A percentile compares a stretch with the other conserved stretches of the same genome.
These are phyloP conservation scores for Eutolmus rufibarbis DNA, from an alignment of 2,888 invertebrate species.

Conservation along the genomic window DNA sequence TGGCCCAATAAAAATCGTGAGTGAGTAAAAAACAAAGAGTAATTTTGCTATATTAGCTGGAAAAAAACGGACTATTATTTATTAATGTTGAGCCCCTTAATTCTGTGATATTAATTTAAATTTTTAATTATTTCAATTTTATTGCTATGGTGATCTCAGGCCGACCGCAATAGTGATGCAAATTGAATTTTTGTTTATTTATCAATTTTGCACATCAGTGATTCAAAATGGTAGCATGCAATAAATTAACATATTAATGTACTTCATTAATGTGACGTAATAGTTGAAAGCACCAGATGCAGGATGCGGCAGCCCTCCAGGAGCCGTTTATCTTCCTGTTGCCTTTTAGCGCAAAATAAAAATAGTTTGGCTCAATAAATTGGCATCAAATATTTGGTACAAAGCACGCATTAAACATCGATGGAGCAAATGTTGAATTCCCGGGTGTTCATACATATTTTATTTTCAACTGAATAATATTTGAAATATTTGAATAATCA, in stretches of 20 bases:
- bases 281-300: not conserved
- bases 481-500: not conserved
- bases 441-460: not conserved
- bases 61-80: not conserved
- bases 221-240: not conserved
- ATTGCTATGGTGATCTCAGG: not conserved
- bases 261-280: not conserved
- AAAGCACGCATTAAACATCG: not conserved
- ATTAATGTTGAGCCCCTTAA: not conserved
- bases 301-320: not conserved
- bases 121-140: constrained; percentile 24
- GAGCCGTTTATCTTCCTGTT: not conserved
- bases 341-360: not conserved
- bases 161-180: not conserved
- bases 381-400: not conserved
- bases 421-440: not conserved
- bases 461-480: too few species aligned
- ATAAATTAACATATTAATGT: not conserved
- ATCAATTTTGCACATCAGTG: constrained; percentile 14
- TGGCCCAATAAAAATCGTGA: not conserved
- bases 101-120: constrained; percentile 17
- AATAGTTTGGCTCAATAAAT: not conserved
- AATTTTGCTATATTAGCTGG: not conserved
- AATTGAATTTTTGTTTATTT: constrained; percentile 30
- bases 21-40: not conserved